A percentile compares a stretch with the other conserved stretches of the same genome.
Conservation (phyloP, 2,797 vertebrate genomes). For the Manis javanica region DNA sequence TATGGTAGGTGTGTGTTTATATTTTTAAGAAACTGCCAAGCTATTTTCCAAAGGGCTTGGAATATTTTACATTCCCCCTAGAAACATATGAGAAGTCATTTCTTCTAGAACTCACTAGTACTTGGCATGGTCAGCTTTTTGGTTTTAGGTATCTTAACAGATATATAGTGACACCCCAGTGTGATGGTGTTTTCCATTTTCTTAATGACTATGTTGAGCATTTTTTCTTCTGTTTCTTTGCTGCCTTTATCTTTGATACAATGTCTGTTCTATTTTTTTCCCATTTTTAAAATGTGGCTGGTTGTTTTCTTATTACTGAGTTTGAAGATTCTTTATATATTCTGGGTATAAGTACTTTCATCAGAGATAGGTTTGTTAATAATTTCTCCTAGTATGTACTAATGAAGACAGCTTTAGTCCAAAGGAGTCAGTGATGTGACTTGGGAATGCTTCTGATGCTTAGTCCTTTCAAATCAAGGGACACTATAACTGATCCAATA, state of each 20-base stretch:
- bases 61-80: not conserved
- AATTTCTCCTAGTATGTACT: not conserved
- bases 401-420: not conserved
- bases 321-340: not conserved
- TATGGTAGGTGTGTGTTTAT: not conserved
- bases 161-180: not conserved
- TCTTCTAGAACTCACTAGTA: not conserved
- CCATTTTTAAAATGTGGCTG: not conserved
- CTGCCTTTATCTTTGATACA: not conserved
- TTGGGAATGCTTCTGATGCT: not conserved
- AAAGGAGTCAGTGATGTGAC: not conserved
- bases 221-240: not conserved
- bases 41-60: constrained; percentile 13
- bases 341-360: not conserved
- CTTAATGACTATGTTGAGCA: not conserved
- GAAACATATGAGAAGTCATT: not conserved
- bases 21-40: not conserved
- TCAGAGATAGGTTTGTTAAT: not conserved
- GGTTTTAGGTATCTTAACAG: not conserved
- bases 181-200: not conserved
- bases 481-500: not conserved
- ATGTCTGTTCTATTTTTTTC: not conserved
- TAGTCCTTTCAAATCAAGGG: not conserved
- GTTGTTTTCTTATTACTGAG: not conserved
- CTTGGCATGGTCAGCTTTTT: not conserved